Evolutionary conservation across 2,797 vertebrate genomes (phyloP).

Genomic region (Characodon lateralis): DNA sequence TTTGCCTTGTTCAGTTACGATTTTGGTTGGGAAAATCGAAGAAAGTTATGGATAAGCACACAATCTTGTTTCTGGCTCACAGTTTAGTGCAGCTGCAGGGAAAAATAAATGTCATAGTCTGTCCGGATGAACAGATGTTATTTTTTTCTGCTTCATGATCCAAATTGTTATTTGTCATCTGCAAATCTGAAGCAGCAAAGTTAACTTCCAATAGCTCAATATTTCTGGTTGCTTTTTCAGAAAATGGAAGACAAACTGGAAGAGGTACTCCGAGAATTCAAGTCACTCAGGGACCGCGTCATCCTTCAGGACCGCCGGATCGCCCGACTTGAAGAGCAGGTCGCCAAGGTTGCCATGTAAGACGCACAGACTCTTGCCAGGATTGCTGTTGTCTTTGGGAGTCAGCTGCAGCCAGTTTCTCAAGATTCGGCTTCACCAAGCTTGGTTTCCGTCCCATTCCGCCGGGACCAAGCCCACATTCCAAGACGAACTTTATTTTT

Average conservation of each 20-base stretch:
- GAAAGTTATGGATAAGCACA: constrained; percentile 60
- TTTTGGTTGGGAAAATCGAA: constrained; percentile 50
- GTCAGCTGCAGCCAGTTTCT: constrained; percentile 74
- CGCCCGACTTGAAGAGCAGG: constrained; percentile 94
- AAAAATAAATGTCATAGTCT: constrained; percentile 23
- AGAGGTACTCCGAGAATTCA: constrained; percentile 95
- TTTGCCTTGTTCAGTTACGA: constrained; percentile 28
- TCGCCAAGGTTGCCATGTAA: constrained; percentile 92
- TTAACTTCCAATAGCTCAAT: no score
- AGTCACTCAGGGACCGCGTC: constrained; percentile 94
- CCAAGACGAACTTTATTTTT: constrained; percentile 82
- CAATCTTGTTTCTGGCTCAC: constrained; percentile 41
- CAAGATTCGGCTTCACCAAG: constrained; percentile 77
- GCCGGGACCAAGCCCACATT: constrained; percentile 80
- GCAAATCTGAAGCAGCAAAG: no score
- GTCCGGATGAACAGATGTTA: constrained; percentile 4
- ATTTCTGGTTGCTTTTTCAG: constrained; percentile 63
- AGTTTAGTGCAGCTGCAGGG: constrained; percentile 19
- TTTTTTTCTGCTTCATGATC: background rate
- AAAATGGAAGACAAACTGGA: constrained; percentile 97
- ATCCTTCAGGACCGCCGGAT: constrained; percentile 94
- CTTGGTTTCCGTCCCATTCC: constrained; percentile 69
- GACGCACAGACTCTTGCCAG: constrained; percentile 28
- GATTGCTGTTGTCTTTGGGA: constrained; percentile 43
- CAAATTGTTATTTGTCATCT: background rate